Conservation (phyloP, 2,888 invertebrate species). For the Zhuqinia jingwanae region DNA sequence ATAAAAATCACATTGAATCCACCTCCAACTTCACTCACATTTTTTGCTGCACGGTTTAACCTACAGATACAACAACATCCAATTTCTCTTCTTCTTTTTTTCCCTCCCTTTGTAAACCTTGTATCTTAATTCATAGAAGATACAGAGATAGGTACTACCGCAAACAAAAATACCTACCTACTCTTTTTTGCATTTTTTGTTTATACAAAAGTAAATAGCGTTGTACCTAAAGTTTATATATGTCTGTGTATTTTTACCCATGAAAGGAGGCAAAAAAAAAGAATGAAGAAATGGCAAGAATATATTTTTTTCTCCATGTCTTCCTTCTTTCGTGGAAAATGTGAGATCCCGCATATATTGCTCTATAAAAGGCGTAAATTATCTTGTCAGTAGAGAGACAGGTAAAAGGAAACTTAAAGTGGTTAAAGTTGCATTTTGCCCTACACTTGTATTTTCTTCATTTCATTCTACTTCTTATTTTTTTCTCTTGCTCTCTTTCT, state of each 20-base stretch:
- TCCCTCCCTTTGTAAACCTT: neutral
- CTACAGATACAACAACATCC: constrained; percentile 5
- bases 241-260: constrained; percentile 29
- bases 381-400: constrained; percentile 74
- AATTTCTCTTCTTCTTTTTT: constrained; percentile 33
- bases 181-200: constrained; percentile 42
- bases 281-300: constrained; percentile 37
- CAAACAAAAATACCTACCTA: constrained; percentile 39
- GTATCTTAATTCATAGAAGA: constrained; percentile 20
- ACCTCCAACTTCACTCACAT: constrained; percentile 34
- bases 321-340: neutral
- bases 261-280: constrained; percentile 12
- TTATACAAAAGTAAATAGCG: constrained; percentile 22
- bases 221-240: too few relatives aligned
- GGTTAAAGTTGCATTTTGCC: constrained; percentile 70
- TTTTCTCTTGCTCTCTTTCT: constrained; percentile 16
- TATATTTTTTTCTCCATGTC: constrained; percentile 41
- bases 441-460: constrained; percentile 41
- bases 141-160: neutral
- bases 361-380: constrained; percentile 71
- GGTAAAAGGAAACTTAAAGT: constrained; percentile 74
- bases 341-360: constrained; percentile 59
- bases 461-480: constrained; percentile 60
- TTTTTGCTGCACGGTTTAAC: neutral
- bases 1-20: constrained; percentile 34